Base-by-base conservation (phyloP, 2,113 vertebrate species). In the Dasyprocta punctata region DNA sequence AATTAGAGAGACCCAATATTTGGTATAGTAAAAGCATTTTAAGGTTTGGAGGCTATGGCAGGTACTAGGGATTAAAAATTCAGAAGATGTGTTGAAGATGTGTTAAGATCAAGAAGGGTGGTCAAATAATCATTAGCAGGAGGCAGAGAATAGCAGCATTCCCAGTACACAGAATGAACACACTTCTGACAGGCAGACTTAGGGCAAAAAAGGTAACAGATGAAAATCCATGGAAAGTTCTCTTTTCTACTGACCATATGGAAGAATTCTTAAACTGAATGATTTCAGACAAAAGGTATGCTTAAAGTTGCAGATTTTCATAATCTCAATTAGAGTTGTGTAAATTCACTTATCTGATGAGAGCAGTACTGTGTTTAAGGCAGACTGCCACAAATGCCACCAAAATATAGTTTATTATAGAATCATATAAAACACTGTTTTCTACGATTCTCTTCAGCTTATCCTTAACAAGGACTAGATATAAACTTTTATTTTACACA, bases 281-380 rank as follows among this genome's bases (percentile, higher is more conserved):
- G 26, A 33, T 52, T 94, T 92, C 71, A 92, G 33, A 73, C 30
- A 54, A 36, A 86, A 63, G 9, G 1, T 60, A 14, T 90, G 24
- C n/a, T 71, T 94, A 47, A 84, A 60, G 11, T 14, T 52, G 12
- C 26, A 58, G 30, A 80, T 20, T 73, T 91, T 92, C 20, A 7
- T 58, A 7, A 71, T 26, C 77, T 44, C 17, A 92, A 44, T 63
- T 52, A 73, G 38, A 56, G 84, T 86, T 33, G 36, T 60, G 36
- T 24, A 92, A 87, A 94, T 44, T 78, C 75, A 78, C 38, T 86
- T 61, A n/a, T 11, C 13, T 92, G 56, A 96, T 86, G 54, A 82
- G 7, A 92, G 28, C 16, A 30, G 89, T 22, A 20, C 1, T 41
- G 2, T 41, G 63, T 26, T 89, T 82, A 67, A 41, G 28, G 58